Evolutionary conservation across 1,140 invertebrate species (phyloP).

Genomic region (Zophobas morio): DNA sequence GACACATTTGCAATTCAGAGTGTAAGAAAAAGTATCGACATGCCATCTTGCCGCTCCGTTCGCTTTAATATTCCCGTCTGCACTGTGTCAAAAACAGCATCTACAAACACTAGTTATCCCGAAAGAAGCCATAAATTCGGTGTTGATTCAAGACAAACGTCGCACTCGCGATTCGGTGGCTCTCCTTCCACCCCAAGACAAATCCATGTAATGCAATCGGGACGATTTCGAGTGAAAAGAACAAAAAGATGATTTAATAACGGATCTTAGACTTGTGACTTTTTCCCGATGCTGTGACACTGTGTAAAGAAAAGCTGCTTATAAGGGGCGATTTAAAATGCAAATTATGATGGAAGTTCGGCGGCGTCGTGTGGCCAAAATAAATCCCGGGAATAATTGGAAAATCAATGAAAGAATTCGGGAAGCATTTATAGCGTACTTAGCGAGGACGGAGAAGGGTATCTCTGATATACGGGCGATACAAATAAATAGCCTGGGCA

Average conservation of each 20-base stretch:
- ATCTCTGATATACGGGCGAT: slow-evolving; percentile 38
- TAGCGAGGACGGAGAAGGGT: slow-evolving; percentile 22
- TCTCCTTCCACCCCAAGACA: slow-evolving; percentile 8
- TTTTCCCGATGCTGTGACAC: slow-evolving; percentile 5
- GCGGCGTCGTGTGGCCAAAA: slow-evolving; percentile 17
- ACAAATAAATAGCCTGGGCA: slow-evolving; percentile 49
- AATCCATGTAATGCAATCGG: slow-evolving; percentile 23
- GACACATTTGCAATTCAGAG: slow-evolving; percentile 7
- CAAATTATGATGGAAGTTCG: slow-evolving; percentile 28
- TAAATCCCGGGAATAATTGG: slow-evolving; percentile 32
- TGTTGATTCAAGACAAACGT: slow-evolving; percentile 18
- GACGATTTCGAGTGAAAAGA: slow-evolving; percentile 19
- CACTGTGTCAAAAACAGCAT: not conserved
- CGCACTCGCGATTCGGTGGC: not conserved
- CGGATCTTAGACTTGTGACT: not conserved
- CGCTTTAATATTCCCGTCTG: slow-evolving; percentile 6
- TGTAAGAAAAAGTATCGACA: slow-evolving; percentile 1
- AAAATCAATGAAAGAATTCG: slow-evolving; percentile 40
- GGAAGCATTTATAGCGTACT: slow-evolving; percentile 17
- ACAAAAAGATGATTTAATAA: slow-evolving; percentile 37
- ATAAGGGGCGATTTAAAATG: slow-evolving; percentile 26
- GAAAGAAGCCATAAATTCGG: not conserved
- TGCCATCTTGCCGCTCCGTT: not conserved
- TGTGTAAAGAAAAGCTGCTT: slow-evolving; percentile 38
- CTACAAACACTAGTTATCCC: not conserved